Evolutionary conservation across 2,113 vertebrate species (phyloP), one percentile per base, ranked within the genome.

Genomic region (Phylloscopus whistleri): DNA sequence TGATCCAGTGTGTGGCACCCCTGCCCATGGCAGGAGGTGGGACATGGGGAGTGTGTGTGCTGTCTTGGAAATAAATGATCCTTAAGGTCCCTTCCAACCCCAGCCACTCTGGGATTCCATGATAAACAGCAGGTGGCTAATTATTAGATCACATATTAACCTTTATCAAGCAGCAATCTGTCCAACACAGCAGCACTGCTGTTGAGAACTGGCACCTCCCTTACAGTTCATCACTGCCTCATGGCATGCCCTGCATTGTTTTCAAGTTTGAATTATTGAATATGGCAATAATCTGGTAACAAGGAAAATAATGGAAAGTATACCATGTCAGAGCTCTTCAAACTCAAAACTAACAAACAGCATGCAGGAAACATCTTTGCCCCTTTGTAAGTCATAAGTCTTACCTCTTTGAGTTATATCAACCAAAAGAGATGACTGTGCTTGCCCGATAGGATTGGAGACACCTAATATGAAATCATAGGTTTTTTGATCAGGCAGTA

Each of bases 321-420:
- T 43, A 86, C 18, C 8, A 56, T 6, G 9, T 18, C 63, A 80
- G 33, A 79, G 20, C 46, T 85, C 44, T 83, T 93, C 37, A 92
- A 84, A 48, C 4, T 9, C 39, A 4, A 74, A 92, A 7, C 10
- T 70, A 91, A 49, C 3, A 35, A 70, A 55, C 5, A 3, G 28
- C 20, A 68, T 26, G 11, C 8, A 72, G 24, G 17, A 87, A 86
- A 43, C 1, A 1, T 27, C 2, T 44, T 52, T 87, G 66, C n/a
- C 18, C 9, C 16, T 56, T 48, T 74, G 2, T 27, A 73, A 37
- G 30, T 86, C 7, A 23, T n/a, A 73, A 88, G 17, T 51, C 94
- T 98, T 94, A 98, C 98, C 97, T 98, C 96, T 98, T 62, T 96
- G 89, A 64, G 75, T 97, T 84, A 98, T 58, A 62, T 98, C 96